These are phyloP conservation scores for Drosophila ercepeae DNA, from an alignment of 1,140 invertebrate species.

Conservation along the genomic window DNA sequence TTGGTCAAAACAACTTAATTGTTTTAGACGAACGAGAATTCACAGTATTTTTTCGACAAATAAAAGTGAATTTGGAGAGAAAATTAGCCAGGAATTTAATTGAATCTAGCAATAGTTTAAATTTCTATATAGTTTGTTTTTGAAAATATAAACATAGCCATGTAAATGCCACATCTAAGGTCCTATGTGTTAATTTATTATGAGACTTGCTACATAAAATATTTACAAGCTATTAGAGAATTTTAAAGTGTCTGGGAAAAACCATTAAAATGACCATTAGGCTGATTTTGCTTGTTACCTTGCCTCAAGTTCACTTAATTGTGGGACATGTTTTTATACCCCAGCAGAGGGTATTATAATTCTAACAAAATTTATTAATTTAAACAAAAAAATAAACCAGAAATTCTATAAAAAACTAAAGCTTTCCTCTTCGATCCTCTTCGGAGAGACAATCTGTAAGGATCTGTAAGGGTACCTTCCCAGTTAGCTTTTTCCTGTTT, in stretches of 20 bases:
- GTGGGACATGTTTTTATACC: conserved; percentile 9
- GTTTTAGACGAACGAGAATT: conserved; percentile 6
- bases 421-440: no score
- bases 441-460: no score
- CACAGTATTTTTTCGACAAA: not conserved
- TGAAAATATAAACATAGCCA: not conserved
- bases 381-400: no score
- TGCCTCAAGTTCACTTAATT: conserved; percentile 60
- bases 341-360: no score
- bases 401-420: no score
- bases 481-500: not conserved
- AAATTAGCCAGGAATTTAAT: not conserved
- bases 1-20: conserved; percentile 58
- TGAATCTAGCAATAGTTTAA: not conserved
- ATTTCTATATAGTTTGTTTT: not conserved
- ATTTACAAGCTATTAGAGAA: conserved; percentile 53
- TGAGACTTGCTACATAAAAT: conserved; percentile 27
- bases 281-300: conserved; percentile 43
- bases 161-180: conserved; percentile 13
- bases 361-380: no score
- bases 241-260: conserved; percentile 42
- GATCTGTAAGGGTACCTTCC: no score
- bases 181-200: conserved; percentile 40
- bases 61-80: not conserved
- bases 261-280: conserved; percentile 29